phyloP scores from a whole-genome alignment of 2,113 vertebrate species.

The Sphaerodactylus townsendi region DNA sequence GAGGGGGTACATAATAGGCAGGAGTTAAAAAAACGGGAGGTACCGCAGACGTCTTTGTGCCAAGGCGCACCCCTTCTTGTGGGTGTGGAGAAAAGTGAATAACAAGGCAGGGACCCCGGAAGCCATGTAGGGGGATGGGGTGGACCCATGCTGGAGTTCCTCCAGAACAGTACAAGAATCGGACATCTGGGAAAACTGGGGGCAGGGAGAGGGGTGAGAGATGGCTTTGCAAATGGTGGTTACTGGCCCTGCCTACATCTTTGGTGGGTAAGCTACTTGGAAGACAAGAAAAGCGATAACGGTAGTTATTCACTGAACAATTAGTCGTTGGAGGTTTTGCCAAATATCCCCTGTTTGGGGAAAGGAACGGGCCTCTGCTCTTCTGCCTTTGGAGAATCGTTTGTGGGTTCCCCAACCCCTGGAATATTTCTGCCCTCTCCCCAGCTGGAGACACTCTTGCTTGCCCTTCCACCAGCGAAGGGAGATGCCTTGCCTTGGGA shows the following conservation, averaged over 20 bases:
- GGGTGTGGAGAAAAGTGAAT: neutral
- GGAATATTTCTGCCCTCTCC: neutral
- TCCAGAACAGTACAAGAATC: neutral
- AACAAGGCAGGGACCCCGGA: neutral
- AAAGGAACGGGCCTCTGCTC: neutral
- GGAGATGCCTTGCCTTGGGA: neutral
- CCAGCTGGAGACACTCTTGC: neutral
- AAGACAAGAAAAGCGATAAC: too few relatives aligned
- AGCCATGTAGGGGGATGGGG: too few relatives aligned
- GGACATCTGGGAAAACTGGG: too few relatives aligned
- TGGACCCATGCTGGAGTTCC: neutral
- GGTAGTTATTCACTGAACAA: neutral
- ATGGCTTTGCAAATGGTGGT: too few relatives aligned
- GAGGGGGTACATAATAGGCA: neutral
- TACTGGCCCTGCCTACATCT: too few relatives aligned
- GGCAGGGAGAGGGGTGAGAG: neutral
- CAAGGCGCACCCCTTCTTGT: too few relatives aligned
- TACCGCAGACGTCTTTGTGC: too few relatives aligned
- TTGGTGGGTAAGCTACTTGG: neutral
- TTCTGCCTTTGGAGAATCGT: constrained; percentile 1
- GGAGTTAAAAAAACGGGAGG: neutral
- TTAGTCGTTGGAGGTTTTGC: neutral
- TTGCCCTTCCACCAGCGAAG: neutral
- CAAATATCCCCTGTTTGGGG: neutral
- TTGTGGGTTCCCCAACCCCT: too few relatives aligned